Conservation (phyloP, 92 coral and sea anemone genomes). For the Porites lobata region DNA sequence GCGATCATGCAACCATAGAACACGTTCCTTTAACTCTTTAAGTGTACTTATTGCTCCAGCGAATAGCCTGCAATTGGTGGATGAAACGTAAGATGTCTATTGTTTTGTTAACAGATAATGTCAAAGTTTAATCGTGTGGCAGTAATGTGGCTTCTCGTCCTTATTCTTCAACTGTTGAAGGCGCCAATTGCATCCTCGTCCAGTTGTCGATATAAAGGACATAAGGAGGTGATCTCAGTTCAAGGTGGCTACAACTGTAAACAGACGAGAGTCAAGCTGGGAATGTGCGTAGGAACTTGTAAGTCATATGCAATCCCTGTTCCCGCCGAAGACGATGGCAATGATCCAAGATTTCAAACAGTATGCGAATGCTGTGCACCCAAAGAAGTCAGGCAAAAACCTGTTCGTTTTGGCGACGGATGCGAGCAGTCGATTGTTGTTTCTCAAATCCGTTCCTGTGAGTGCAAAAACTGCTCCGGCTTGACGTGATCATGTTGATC, state of each 20-base stretch:
- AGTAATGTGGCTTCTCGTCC: conserved; percentile 20
- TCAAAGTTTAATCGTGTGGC: conserved; percentile 22
- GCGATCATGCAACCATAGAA: not conserved
- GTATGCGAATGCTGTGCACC: conserved; percentile 48
- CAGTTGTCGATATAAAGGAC: conserved; percentile 44
- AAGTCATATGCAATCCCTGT: conserved; percentile 67
- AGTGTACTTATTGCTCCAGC: conserved; percentile 14
- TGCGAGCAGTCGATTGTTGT: conserved; percentile 38
- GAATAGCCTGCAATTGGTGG: not conserved
- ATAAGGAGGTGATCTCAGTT: conserved; percentile 51
- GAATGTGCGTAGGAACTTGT: conserved; percentile 74
- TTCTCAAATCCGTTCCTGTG: conserved; percentile 54
- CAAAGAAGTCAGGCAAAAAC: conserved; percentile 5
- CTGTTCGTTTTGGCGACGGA: conserved; percentile 32
- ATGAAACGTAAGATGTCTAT: conserved; percentile 38
- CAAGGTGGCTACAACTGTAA: conserved; percentile 59
- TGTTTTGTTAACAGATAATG: conserved; percentile 53
- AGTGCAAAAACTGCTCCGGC: conserved; percentile 47
- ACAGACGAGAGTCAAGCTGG: conserved; percentile 35
- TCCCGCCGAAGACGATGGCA: conserved; percentile 15
- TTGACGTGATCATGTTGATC: conserved; percentile 21
- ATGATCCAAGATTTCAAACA: conserved; percentile 23
- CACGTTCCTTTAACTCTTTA: not conserved
- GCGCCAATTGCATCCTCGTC: conserved; percentile 6
- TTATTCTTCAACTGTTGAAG: conserved; percentile 32